Evolutionary conservation across 1,140 invertebrate species (phyloP), one percentile per base, ranked within the genome.

Genomic region (Triops cancriformis): DNA sequence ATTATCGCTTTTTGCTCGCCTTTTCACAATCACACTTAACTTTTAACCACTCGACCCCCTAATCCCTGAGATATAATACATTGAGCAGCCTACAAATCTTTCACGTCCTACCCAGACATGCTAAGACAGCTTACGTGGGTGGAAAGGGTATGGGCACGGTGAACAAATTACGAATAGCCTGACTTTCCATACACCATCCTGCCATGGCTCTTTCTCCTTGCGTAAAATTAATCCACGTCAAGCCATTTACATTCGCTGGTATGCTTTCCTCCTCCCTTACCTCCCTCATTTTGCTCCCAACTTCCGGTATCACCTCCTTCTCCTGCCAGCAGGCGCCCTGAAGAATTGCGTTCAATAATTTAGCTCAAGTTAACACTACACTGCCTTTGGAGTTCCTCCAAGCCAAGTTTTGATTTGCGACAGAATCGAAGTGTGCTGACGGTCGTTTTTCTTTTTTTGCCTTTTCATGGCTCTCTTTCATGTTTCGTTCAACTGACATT

Each of bases 261-360:
- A 64, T 64, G 51, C 51, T 23, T 23, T 2, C 9, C 14, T 14
- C 51, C 12, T 12, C 51, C 18, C 0, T 23, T 23, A 18, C 10
- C 23, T 64, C 7, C 23, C 18, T 64, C 51, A 23, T 64, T 64
- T n/a, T 23, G 51, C 51, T 64, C 51, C 23, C 51, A 6, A 18
- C 51, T 23, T 23, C 51, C 51, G 23, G 51, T 5, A 64, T 64
- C 51, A 18, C 51, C 51, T 64, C 51, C 4, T 64, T 23, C 51
- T 9, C 23, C 18, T 18, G 5, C 51, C 51, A 6, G 18, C 51
- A n/a, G 51, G 5, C 14, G 14, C 51, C 51, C 51, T 64, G 51
- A 64, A 64, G 51, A 64, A 64, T 64, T 64, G 51, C 51, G 51
- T 64, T 64, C 51, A 64, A 64, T 64, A 64, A 64, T 64, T 10